These are phyloP conservation scores for Syrmaticus mikado DNA, from an alignment of 2,113 vertebrate genomes.

Conservation along the genomic window DNA sequence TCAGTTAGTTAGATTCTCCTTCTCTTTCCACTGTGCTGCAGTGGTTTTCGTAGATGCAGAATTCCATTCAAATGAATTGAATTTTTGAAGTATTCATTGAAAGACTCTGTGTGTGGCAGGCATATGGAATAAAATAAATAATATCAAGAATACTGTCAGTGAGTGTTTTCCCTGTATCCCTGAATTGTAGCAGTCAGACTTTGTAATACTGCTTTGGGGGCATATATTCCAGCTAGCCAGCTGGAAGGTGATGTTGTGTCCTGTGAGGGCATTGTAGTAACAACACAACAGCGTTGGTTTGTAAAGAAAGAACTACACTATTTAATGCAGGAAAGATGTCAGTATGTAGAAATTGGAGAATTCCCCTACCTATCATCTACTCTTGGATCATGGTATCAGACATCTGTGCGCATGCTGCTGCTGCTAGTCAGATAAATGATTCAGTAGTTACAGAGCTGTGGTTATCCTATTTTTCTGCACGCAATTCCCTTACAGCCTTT, in stretches of 20 bases:
- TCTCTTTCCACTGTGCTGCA: not conserved
- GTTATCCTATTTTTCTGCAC: not conserved
- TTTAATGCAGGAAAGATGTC: not conserved
- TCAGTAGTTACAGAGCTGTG: not conserved
- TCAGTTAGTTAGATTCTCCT: not conserved
- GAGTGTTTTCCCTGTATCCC: not conserved
- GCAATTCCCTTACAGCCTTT: not conserved
- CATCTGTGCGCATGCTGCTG: not conserved
- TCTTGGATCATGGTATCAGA: not conserved
- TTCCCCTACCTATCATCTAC: rapidly evolving
- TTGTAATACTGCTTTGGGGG: not conserved
- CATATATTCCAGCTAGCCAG: not conserved
- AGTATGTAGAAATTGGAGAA: not conserved
- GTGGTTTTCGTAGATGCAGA: not conserved
- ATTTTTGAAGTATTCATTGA: not conserved
- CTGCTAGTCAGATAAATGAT: not conserved
- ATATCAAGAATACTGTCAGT: not conserved
- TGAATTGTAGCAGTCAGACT: not conserved
- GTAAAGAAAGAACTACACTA: not conserved
- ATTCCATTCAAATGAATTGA: not conserved
- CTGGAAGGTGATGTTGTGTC: not conserved
- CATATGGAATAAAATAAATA: not conserved
- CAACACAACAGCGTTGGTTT: rapidly evolving
- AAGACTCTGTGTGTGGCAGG: not conserved
- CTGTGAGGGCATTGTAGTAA: not conserved